These are phyloP conservation scores for Semnornis frantzii DNA, from an alignment of 2,113 vertebrate genomes.

Conservation along the genomic window DNA sequence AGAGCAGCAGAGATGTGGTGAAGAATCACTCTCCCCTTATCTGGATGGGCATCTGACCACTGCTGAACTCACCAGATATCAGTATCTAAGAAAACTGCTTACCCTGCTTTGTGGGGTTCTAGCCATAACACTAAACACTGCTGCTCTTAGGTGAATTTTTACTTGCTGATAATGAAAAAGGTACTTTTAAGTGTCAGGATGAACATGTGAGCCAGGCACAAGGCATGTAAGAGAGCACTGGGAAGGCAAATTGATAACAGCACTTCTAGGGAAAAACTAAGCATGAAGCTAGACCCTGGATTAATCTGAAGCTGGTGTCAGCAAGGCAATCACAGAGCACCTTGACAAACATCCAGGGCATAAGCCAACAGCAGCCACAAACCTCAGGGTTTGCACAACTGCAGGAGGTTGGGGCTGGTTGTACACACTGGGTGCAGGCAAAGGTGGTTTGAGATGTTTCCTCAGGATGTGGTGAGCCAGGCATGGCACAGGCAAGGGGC, in stretches of 20 bases:
- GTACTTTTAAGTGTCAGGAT: background rate
- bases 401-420: background rate
- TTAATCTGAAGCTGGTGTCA: background rate
- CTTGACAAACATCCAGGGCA: too few relatives aligned
- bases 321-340: accelerated
- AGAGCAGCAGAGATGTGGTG: background rate
- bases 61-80: background rate
- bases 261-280: background rate
- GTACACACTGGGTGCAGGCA: accelerated
- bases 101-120: background rate
- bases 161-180: background rate
- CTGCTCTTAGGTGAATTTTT: background rate
- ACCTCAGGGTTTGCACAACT: background rate
- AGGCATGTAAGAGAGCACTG: background rate
- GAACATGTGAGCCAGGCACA: background rate
- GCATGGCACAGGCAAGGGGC: accelerated
- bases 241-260: background rate
- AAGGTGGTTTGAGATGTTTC: background rate
- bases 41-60: background rate
- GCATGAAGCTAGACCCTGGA: background rate
- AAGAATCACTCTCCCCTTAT: background rate
- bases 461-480: background rate
- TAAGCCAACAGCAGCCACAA: background rate
- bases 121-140: background rate
- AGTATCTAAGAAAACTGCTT: background rate